Evolutionary conservation across 1,140 invertebrate genomes (phyloP).

Genomic region (Periplaneta americana): DNA sequence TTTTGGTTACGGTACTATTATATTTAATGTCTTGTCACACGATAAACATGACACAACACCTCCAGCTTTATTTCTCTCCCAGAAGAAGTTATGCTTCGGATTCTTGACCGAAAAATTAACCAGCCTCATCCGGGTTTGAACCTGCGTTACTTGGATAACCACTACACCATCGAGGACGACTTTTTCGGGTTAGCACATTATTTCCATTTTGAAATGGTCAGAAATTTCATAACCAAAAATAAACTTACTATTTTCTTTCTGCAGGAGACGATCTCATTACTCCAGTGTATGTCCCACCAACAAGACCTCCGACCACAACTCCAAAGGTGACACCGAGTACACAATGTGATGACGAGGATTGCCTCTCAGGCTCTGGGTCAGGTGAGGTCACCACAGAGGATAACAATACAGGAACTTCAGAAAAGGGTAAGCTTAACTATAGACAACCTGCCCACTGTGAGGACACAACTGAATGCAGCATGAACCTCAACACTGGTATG

Average conservation of each 20-base stretch:
- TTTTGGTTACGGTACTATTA: no score
- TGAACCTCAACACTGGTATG: background rate
- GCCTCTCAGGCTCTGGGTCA: conserved; percentile 61
- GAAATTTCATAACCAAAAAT: background rate
- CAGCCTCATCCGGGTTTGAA: no score
- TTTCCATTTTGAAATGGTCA: no score
- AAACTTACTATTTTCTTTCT: background rate
- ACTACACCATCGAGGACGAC: no score
- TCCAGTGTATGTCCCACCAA: conserved; percentile 82
- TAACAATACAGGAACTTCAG: conserved; percentile 45
- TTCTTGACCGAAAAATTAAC: no score
- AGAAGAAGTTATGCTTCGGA: no score
- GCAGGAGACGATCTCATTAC: conserved; percentile 79
- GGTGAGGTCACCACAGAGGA: conserved; percentile 55
- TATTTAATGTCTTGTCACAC: no score
- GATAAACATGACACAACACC: no score
- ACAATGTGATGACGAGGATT: conserved; percentile 73
- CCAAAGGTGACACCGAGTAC: conserved; percentile 43
- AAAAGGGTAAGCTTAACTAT: conserved; percentile 4
- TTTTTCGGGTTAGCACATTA: no score
- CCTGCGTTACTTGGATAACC: no score
- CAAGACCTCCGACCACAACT: conserved; percentile 56
- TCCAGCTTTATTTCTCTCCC: no score
- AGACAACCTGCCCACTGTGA: background rate
- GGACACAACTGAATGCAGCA: background rate